A percentile compares a stretch with the other conserved stretches of the same genome.
phyloP scores from a whole-genome alignment of 2,797 vertebrate genomes.

The Falco novaeseelandiae region DNA sequence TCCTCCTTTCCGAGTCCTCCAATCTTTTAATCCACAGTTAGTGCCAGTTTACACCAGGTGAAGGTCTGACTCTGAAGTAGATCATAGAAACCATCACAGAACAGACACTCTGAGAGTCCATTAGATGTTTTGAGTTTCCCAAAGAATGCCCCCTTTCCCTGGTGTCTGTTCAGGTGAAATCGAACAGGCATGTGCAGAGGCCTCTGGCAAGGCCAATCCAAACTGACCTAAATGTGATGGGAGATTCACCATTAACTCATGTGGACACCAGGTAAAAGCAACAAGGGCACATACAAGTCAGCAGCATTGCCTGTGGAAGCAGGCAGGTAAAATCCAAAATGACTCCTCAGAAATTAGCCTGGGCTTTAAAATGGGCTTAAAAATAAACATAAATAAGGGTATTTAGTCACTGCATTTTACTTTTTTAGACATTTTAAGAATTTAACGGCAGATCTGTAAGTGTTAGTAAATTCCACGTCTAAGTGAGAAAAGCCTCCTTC shows the following conservation, averaged over 20 bases:
- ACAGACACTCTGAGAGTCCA: neutral
- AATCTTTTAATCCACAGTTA: neutral
- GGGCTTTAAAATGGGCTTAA: neutral
- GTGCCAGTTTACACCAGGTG: neutral
- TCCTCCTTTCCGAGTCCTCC: neutral
- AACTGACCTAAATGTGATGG: neutral
- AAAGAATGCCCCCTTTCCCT: neutral
- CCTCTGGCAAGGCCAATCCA: accelerated
- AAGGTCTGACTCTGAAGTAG: neutral
- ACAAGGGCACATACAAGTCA: neutral
- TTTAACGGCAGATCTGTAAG: neutral
- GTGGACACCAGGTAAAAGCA: neutral
- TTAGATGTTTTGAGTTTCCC: neutral
- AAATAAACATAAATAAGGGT: neutral
- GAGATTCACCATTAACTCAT: neutral
- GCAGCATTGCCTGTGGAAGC: neutral
- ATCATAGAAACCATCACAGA: neutral
- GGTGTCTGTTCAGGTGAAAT: neutral
- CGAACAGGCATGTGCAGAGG: neutral
- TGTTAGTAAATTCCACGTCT: neutral
- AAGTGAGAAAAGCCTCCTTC: neutral
- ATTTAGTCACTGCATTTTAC: neutral
- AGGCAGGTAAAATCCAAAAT: neutral
- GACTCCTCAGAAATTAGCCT: neutral
- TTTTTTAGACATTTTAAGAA: neutral